These are phyloP conservation scores for Gallinago jamesoni DNA, from an alignment of 2,113 vertebrate genomes.

Conservation along the genomic window DNA sequence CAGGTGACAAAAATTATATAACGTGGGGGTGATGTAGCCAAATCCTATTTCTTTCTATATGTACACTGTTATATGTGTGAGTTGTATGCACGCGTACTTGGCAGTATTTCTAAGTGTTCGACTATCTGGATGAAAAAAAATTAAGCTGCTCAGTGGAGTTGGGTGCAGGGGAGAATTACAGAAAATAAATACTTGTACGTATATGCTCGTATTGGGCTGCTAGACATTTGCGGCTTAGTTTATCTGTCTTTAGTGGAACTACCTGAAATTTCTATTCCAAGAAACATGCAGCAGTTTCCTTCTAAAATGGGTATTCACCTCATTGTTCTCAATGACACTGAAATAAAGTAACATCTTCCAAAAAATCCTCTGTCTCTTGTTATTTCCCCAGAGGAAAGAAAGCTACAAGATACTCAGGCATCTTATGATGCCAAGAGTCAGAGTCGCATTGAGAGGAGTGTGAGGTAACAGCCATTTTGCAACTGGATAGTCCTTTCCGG, in stretches of 20 bases:
- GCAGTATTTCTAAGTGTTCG: neutral
- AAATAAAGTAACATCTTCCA: neutral
- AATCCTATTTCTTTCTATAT: neutral
- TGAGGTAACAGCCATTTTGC: neutral
- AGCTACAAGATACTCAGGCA: rapidly evolving
- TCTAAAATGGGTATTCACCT: neutral
- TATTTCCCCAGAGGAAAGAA: neutral
- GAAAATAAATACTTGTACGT: neutral
- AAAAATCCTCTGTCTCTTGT: neutral
- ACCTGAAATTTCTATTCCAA: neutral
- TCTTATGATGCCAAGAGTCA: neutral
- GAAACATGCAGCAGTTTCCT: neutral
- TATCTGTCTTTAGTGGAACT: neutral
- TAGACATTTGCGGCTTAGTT: neutral
- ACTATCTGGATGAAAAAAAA: neutral
- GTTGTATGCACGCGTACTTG: neutral
- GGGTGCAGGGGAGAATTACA: neutral
- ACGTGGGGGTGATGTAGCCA: neutral
- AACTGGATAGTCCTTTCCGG: neutral
- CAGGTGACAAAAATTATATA: neutral
- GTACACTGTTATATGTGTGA: no score
- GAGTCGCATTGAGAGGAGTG: neutral
- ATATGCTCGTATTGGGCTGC: rapidly evolving
- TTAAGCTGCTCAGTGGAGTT: neutral
- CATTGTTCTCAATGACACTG: neutral